phyloP scores from a whole-genome alignment of 2,888 invertebrate genomes.

The Diogma glabrata region DNA sequence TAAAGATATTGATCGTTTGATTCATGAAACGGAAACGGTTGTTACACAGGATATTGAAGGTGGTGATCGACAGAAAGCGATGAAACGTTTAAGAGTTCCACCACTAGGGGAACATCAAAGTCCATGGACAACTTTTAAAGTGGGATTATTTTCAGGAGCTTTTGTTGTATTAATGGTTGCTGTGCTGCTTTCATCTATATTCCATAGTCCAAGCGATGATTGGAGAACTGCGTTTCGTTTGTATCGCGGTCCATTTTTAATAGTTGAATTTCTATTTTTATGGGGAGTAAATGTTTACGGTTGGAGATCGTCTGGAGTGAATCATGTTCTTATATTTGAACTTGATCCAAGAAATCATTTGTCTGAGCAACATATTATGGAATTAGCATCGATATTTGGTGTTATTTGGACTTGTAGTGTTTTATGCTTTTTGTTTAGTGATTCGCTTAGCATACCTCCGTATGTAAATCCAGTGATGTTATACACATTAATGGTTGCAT shows the following conservation, averaged over 20 bases:
- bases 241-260: conserved; percentile 66
- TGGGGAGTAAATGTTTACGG: conserved; percentile 73
- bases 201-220: conserved; percentile 39
- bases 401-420: conserved; percentile 60
- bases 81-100: conserved; percentile 77
- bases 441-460: conserved; percentile 57
- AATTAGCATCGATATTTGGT: conserved; percentile 62
- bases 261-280: conserved; percentile 62
- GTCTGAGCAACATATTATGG: conserved; percentile 65
- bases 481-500: conserved; percentile 51
- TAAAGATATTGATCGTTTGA: conserved; percentile 74
- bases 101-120: conserved; percentile 75
- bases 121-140: conserved; percentile 73
- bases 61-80: conserved; percentile 72
- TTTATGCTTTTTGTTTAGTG: conserved; percentile 55
- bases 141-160: conserved; percentile 72
- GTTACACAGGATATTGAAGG: conserved; percentile 60
- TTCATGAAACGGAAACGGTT: conserved; percentile 63
- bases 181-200: conserved; percentile 55
- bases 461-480: conserved; percentile 65
- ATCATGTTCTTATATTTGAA: conserved; percentile 75
- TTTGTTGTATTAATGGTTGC: conserved; percentile 63
- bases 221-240: conserved; percentile 61
- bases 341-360: conserved; percentile 67
- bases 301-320: conserved; percentile 71